Percentiles rank a stretch among this genome's conserved stretches.
Evolutionary conservation across 2,113 vertebrate genomes (phyloP).

Genomic region (Percina caprodes): DNA sequence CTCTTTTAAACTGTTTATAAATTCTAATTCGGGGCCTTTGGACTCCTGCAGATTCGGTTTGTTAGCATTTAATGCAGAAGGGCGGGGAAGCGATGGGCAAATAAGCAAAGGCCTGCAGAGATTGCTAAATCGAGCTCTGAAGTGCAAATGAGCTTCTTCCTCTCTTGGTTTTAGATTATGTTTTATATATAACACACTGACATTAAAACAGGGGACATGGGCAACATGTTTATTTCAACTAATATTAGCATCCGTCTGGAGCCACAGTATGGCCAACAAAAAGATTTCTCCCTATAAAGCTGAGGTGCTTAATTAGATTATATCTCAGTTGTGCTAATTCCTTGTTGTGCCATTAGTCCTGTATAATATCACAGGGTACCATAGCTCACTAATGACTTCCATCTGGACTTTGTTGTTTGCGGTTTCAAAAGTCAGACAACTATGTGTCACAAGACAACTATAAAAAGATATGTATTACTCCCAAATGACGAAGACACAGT

Average conservation of each 20-base stretch:
- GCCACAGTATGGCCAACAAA: constrained; percentile 20
- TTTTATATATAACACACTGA: constrained; percentile 52
- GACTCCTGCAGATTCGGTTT: constrained; percentile 78
- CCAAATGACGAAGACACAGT: constrained; percentile 61
- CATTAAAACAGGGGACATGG: constrained; percentile 48
- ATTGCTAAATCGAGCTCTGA: constrained; percentile 79
- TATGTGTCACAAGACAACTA: constrained; percentile 60
- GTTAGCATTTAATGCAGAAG: constrained; percentile 78
- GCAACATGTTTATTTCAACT: constrained; percentile 74
- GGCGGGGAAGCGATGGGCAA: constrained; percentile 74
- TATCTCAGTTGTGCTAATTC: constrained; percentile 52
- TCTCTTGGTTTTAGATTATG: constrained; percentile 55
- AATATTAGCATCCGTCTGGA: constrained; percentile 58
- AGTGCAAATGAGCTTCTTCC: constrained; percentile 85
- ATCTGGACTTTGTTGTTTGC: constrained; percentile 20
- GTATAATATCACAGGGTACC: constrained; percentile 37
- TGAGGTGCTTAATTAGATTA: constrained; percentile 60
- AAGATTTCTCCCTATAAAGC: constrained; percentile 37
- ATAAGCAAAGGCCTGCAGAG: constrained; percentile 82
- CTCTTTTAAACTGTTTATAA: constrained; percentile 82
- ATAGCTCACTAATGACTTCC: constrained; percentile 64
- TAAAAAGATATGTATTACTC: constrained; percentile 35
- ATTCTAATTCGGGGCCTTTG: constrained; percentile 80
- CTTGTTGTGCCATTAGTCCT: constrained; percentile 55
- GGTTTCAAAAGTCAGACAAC: constrained; percentile 52